A percentile compares a stretch with the other conserved stretches of the same genome.
Conservation (phyloP, 1,140 invertebrate genomes). For the Zaprionus africanus region DNA sequence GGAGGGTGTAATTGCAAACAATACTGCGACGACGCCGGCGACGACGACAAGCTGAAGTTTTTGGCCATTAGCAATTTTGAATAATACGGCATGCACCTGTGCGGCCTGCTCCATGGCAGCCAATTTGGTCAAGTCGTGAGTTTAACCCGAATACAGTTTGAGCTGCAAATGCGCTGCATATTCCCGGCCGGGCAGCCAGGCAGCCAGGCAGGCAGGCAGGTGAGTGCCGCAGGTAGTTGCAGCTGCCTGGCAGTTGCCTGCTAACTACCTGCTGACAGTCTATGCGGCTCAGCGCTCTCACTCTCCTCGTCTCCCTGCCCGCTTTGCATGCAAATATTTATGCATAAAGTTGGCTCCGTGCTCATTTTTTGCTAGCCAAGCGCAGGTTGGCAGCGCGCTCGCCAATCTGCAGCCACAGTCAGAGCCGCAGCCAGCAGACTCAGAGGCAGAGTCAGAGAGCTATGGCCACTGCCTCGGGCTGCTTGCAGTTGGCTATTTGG, state of each 20-base stretch:
- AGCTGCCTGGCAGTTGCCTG: slow-evolving; percentile 43
- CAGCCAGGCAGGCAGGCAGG: not conserved
- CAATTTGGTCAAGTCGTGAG: slow-evolving; percentile 43
- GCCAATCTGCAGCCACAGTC: slow-evolving; percentile 4
- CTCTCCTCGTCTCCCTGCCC: slow-evolving; percentile 24
- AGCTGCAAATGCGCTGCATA: slow-evolving; percentile 60
- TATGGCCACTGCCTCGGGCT: not conserved
- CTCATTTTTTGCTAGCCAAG: slow-evolving; percentile 69
- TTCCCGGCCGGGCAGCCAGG: slow-evolving; percentile 23
- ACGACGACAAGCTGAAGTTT: slow-evolving; percentile 31
- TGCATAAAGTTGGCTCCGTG: slow-evolving; percentile 80
- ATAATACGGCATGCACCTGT: slow-evolving; percentile 49
- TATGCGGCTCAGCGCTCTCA: not conserved
- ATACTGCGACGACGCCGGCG: slow-evolving; percentile 18
- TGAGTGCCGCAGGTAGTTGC: slow-evolving; percentile 28
- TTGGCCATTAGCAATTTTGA: slow-evolving; percentile 71
- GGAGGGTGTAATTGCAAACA: slow-evolving; percentile 1
- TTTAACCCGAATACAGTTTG: slow-evolving; percentile 10
- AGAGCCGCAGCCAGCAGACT: not conserved
- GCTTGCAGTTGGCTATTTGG: slow-evolving; percentile 14
- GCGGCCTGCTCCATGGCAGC: slow-evolving; percentile 19
- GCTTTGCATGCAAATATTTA: slow-evolving; percentile 77
- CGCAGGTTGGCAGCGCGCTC: slow-evolving; percentile 21
- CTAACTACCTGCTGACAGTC: not conserved
- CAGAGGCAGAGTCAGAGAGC: not conserved